Base-by-base conservation (phyloP, 2,797 vertebrate genomes). In the Avahi laniger region DNA sequence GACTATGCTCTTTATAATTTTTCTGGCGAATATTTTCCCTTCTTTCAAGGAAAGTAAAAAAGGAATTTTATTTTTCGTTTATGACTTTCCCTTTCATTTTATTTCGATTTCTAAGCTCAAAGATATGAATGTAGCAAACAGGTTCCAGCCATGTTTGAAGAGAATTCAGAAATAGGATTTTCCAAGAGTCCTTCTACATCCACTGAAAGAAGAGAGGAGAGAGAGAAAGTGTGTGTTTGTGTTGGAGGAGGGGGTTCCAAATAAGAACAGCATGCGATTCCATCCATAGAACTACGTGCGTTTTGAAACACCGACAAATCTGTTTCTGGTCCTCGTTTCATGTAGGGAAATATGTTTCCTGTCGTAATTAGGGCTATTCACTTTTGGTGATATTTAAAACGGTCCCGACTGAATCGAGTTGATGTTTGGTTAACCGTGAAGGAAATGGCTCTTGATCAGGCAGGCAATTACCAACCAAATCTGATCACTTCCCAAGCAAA, bases 401-500 rank as follows among this genome's bases (percentile, higher is more conserved):
- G 46, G 91, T 94, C 97, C 97, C 95, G 97, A 98, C 98, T 98
- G 98, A 98, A 98, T 98, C 96, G 96, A 95, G 90, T 33, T 85
- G 88, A 94, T 92, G 97, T 97, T 98, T 99, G 83, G 98, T 98
- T 99, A 98, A 98, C 98, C 97, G 97, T 98, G 97, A 98, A 98
- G 98, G 98, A 99, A 98, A 98, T 98, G 96, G 87, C 97, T 96
- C 84, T 98, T 98, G 97, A 98, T 98, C 98, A 98, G 96, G 70
- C 97, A 97, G 95, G 97, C 97, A 98, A 98, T 99, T 98, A 98
- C 96, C 95, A 92, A 96, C 85, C 81, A 97, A 97, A 97, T 96
- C 95, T 97, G 97, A 98, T 98, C 97, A 97, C 95, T 98, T 98
- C 97, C 97, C 97, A 98, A 98, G 97, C 63, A 95, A 97, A 94